A percentile compares a stretch with the other conserved stretches of the same genome.
Conservation (phyloP, 1,140 invertebrate species). For the Rhizoglyphus robini region DNA sequence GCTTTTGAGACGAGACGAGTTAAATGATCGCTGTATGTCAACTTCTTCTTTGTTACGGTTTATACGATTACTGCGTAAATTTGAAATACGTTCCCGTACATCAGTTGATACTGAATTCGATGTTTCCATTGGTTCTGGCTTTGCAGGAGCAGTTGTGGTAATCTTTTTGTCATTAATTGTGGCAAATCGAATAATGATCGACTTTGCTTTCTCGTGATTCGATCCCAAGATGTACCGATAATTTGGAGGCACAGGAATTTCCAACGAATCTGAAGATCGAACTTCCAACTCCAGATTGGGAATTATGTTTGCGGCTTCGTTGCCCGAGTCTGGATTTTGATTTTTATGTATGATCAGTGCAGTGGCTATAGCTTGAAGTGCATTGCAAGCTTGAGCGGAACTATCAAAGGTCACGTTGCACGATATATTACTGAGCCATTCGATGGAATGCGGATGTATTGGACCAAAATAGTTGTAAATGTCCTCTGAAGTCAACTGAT, state of each 20-base stretch:
- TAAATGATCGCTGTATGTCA: not conserved
- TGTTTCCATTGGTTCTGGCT: not conserved
- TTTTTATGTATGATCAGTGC: constrained; percentile 8
- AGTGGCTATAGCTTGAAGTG: not conserved
- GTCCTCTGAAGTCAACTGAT: not conserved
- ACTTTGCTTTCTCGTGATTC: not conserved
- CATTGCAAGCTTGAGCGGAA: not conserved
- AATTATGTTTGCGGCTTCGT: not conserved
- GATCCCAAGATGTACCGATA: not conserved
- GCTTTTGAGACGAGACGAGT: not conserved
- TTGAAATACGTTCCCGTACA: not conserved
- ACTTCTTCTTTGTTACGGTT: not conserved
- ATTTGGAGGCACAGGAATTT: constrained; percentile 12
- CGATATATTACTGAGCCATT: not conserved
- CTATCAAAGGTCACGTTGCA: constrained; percentile 10
- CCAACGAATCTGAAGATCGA: not conserved
- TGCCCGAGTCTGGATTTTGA: not conserved
- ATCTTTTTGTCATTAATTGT: constrained; percentile 5
- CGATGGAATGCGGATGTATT: constrained; percentile 9
- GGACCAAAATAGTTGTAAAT: constrained; percentile 6
- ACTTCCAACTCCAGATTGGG: not conserved
- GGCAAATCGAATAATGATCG: constrained; percentile 11
- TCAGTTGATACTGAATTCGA: not conserved
- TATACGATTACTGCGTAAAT: not conserved
- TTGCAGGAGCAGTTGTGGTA: too few species aligned